Percentiles rank a stretch among this genome's conserved stretches.
Conservation (phyloP, 2,888 invertebrate genomes). For the Strigamia crassipes region DNA sequence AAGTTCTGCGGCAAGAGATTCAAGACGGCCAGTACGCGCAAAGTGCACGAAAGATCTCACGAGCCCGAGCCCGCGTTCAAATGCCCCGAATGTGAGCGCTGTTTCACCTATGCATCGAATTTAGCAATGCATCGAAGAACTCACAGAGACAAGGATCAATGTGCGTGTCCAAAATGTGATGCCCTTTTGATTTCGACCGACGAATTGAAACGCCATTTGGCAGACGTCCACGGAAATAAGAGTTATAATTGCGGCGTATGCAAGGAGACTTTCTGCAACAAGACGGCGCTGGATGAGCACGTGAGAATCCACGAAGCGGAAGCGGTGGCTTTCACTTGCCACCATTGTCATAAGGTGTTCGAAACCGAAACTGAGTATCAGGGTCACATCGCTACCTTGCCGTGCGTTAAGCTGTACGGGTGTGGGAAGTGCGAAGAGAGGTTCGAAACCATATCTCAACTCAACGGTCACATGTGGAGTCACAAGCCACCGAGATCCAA, state of each 20-base stretch:
- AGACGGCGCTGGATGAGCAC: not conserved
- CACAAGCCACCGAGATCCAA: conserved; percentile 44
- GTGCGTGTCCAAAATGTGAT: conserved; percentile 4
- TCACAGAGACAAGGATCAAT: conserved; percentile 44
- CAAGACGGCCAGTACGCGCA: conserved; percentile 49
- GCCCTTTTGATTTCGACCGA: not conserved
- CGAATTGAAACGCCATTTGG: conserved; percentile 7
- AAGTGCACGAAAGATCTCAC: conserved; percentile 47
- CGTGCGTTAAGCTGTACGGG: conserved; percentile 43
- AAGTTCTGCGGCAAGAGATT: conserved; percentile 51
- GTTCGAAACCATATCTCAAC: conserved; percentile 44
- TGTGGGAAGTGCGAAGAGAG: conserved; percentile 44
- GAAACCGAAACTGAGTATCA: conserved; percentile 12
- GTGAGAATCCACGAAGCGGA: conserved; percentile 21
- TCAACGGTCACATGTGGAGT: conserved; percentile 45
- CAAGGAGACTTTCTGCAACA: conserved; percentile 14
- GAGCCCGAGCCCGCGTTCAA: conserved; percentile 48
- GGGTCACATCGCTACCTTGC: conserved; percentile 11
- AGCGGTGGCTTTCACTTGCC: conserved; percentile 5
- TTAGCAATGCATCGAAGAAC: conserved; percentile 45
- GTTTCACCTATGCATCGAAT: conserved; percentile 49
- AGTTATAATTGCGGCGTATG: not conserved
- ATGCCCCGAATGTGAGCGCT: conserved; percentile 45
- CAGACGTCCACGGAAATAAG: not conserved
- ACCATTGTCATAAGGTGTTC: conserved; percentile 43